phyloP scores from a whole-genome alignment of 2,113 vertebrate species.

The Sminthopsis crassicaudata region DNA sequence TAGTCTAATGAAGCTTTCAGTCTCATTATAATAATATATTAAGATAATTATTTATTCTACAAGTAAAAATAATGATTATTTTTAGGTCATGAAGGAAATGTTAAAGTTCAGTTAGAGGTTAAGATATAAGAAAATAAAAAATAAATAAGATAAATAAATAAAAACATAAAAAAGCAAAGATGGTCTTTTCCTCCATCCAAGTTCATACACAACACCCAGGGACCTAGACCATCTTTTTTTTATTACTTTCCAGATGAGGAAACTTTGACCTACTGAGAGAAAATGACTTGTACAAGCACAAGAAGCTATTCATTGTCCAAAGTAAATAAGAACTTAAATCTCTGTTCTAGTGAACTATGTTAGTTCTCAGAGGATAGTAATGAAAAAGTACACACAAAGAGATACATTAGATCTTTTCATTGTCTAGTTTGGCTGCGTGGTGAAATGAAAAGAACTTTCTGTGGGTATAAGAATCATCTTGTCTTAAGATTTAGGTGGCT shows the following conservation, averaged over 20 bases:
- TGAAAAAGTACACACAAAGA: background rate
- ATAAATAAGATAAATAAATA: too few species aligned
- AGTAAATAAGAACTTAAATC: background rate
- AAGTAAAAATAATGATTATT: background rate
- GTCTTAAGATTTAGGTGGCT: background rate
- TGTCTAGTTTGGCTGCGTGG: background rate
- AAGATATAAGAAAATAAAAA: too few species aligned
- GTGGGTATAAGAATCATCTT: background rate
- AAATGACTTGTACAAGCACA: background rate
- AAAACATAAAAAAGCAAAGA: too few species aligned
- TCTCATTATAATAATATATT: background rate
- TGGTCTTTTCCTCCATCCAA: background rate
- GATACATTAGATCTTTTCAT: background rate
- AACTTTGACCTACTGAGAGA: background rate
- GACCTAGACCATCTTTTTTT: background rate
- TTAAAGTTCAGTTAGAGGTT: background rate
- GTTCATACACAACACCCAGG: background rate
- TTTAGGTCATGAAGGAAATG: background rate
- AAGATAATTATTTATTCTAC: background rate
- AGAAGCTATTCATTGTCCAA: background rate
- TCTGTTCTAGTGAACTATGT: background rate
- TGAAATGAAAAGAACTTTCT: background rate
- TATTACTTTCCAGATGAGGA: background rate
- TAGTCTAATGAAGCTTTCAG: background rate
- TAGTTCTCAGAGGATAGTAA: background rate